A percentile compares a stretch with the other conserved stretches of the same genome.
phyloP scores from a whole-genome alignment of 2,888 invertebrate species.

The Trichogramma evanescens region DNA sequence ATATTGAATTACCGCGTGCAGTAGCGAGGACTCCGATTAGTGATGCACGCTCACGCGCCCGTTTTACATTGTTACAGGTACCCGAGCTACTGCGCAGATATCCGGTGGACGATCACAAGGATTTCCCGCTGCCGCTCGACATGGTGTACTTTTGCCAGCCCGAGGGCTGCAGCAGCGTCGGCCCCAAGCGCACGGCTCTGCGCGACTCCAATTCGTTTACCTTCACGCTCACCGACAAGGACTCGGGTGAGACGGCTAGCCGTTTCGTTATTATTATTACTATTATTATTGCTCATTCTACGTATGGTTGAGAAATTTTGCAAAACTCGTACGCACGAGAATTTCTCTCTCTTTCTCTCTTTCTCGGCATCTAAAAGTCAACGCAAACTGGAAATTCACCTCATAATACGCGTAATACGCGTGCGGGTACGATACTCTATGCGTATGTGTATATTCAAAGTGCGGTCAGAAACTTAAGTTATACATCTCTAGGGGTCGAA shows the following conservation, averaged over 20 bases:
- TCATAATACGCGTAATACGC: too few relatives aligned
- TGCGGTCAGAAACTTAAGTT: too few relatives aligned
- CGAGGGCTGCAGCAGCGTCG: conserved; percentile 91
- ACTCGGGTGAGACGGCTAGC: conserved; percentile 64
- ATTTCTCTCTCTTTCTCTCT: background rate
- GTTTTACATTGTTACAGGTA: conserved; percentile 52
- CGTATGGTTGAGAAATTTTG: background rate
- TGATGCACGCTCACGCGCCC: too few relatives aligned
- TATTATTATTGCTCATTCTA: background rate
- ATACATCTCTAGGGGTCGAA: too few relatives aligned
- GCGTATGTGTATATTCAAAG: too few relatives aligned
- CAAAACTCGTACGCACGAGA: too few relatives aligned
- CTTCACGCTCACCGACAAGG: conserved; percentile 97
- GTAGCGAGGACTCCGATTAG: too few relatives aligned
- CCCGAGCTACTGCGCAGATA: conserved; percentile 93
- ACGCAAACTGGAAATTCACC: too few relatives aligned
- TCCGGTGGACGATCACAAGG: conserved; percentile 90
- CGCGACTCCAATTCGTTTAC: conserved; percentile 95
- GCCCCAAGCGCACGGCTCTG: conserved; percentile 74
- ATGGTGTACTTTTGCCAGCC: conserved; percentile 99
- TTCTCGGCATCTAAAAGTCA: too few relatives aligned
- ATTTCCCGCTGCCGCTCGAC: conserved; percentile 94
- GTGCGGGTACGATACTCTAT: too few relatives aligned
- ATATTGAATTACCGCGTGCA: background rate
- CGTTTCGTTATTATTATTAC: background rate